Evolutionary conservation across 2,113 vertebrate genomes (phyloP), one percentile per base, ranked within the genome.

Genomic region (human (Homo sapiens)): DNA sequence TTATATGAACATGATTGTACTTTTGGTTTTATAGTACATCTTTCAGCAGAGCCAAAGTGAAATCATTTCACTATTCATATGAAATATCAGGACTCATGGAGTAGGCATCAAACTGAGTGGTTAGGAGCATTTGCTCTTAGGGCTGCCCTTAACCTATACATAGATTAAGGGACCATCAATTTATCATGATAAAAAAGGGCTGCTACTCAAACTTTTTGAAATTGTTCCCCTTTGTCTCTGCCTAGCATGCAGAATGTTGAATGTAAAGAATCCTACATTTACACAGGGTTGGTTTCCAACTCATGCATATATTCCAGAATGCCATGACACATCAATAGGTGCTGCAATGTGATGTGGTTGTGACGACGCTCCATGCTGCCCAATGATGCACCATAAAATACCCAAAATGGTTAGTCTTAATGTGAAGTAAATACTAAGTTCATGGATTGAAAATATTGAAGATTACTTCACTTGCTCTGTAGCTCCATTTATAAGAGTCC

Each of bases 381-480:
- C 81, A 61, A 3, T 61, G 57, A 95, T 84, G 80, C 45, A 94
- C 70, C 50, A 85, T 80, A 80, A 93, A 94, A 59, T 89, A 40
- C 45, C 61, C 92, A 73, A 48, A 97, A 97, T 78, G 55, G 22
- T 93, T 81, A 93, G 64, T 85, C 45, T 83, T 80, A n/a, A 55
- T 61, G n/a, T 38, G 43, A 91, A 91, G 43, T 50, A 89, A 32
- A n/a, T 61, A 78, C 64, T 80, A 66, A 95, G 66, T 91, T 86
- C 73, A 83, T n/a, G 48, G 32, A 55, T 68, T 82, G 59, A 94
- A 83, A 89, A 45, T 91, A 75, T 3, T 78, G 80, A 75, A 52
- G 32, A 40, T 89, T 78, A 45, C 32, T 93, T 92, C 83, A 83
- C 45, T 90, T 52, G 23, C 17, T 92, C 45, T 91, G 91, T 88